Evolutionary conservation across 2,113 vertebrate species (phyloP).

Genomic region (Bos indicus): DNA sequence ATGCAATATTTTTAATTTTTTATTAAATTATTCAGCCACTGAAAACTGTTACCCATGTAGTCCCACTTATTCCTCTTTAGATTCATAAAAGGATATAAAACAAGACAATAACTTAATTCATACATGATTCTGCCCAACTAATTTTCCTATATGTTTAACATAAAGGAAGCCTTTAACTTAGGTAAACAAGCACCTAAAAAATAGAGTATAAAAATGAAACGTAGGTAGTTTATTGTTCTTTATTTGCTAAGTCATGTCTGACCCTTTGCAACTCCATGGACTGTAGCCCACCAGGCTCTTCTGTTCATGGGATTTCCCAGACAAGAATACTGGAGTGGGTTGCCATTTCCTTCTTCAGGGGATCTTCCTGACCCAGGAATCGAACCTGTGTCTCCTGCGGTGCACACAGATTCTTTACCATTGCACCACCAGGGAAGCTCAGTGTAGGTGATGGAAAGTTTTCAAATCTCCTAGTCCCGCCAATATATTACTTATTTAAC

Average conservation of each 20-base stretch:
- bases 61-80: neutral
- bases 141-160: neutral
- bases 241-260: neutral
- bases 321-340: neutral
- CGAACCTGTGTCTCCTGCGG: neutral
- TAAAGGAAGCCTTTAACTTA: neutral
- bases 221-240: neutral
- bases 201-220: neutral
- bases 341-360: neutral
- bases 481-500: constrained; percentile 39
- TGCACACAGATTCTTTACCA: neutral
- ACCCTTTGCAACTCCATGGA: neutral
- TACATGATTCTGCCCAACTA: neutral
- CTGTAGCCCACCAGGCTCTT: neutral
- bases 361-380: neutral
- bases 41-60: neutral
- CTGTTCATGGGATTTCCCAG: neutral
- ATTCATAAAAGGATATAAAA: neutral
- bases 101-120: neutral
- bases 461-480: neutral
- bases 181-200: constrained; percentile 38
- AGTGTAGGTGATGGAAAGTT: neutral
- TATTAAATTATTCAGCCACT: neutral
- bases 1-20: neutral
- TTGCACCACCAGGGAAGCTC: neutral